Base-by-base conservation (phyloP, 2,888 invertebrate species). In the Zeuzera pyrina region DNA sequence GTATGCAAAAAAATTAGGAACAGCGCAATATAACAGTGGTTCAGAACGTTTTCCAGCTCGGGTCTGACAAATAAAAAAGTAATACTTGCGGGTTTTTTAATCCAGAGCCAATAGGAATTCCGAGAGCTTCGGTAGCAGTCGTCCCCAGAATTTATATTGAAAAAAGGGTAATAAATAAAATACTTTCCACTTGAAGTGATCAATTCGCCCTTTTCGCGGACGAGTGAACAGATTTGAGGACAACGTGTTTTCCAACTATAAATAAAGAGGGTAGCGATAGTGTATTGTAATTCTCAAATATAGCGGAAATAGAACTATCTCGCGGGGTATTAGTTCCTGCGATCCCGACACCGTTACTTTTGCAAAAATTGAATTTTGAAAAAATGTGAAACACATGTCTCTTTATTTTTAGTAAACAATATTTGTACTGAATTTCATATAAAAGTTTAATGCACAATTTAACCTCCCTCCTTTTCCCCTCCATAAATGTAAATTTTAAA, bases 131-230 rank as follows among this genome's bases (percentile, higher is more conserved):
- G n/a, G n/a, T n/a, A n/a, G n/a, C n/a, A n/a, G n/a, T n/a, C n/a
- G n/a, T n/a, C n/a, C n/a, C 42, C 50, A 62, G 57, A 65, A 67
- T 65, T 64, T 66, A 58, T 65, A 67, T 67, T 62, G 67, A 60
- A 66, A 58, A 56, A 47, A n/a, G 38, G 40, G 42, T 51, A 49
- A 57, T 65, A 69, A 68, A 68, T 67, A 66, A 63, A 66, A 59
- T 49, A 42, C 52, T 60, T 63, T 57, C 43, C 58, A 55, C 53
- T 54, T 50, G 50, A 45, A 42, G 53, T 60, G 57, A 63, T n/a
- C 63, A 59, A 60, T 65, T 62, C 31, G 31, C 31, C 26, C 52
- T 54, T 60, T 59, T 61, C 48, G 42, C 52, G 49, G 52, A 44
- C 49, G 57, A 53, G 39, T 55, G 58, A 25, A 26, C 34, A 30